phyloP scores from a whole-genome alignment of 2,888 invertebrate genomes.

The Tenthredo distinguenda region DNA sequence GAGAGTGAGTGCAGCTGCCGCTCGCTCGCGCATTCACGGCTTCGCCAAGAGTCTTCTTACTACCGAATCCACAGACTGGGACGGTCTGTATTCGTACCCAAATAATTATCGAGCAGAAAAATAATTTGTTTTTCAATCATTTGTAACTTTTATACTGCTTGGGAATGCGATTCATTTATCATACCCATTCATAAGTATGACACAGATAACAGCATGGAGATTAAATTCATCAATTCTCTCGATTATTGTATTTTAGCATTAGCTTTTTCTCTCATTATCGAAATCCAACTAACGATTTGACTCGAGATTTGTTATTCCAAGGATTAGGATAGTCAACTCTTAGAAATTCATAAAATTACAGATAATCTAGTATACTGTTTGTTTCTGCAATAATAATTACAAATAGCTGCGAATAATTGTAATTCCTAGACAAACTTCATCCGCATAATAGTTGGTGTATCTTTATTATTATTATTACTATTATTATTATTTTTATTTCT shows the following conservation, averaged over 20 bases:
- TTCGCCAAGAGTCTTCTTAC: slow-evolving; percentile 82
- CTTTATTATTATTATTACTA: background rate
- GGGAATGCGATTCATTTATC: slow-evolving; percentile 45
- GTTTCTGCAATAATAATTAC: background rate
- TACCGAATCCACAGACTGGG: slow-evolving; percentile 76
- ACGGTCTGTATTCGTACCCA: slow-evolving; percentile 75
- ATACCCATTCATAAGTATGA: background rate
- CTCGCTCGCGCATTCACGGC: slow-evolving; percentile 84
- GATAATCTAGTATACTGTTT: background rate
- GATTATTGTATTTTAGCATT: background rate
- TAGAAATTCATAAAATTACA: background rate
- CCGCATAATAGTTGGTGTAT: background rate
- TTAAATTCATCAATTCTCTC: background rate
- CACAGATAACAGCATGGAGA: slow-evolving; percentile 38
- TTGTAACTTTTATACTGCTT: slow-evolving; percentile 13
- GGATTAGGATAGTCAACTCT: background rate
- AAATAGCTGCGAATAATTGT: background rate
- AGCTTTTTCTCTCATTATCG: background rate
- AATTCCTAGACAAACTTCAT: background rate
- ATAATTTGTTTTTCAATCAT: background rate
- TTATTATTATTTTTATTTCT: background rate
- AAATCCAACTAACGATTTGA: background rate
- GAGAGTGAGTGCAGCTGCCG: slow-evolving; percentile 83
- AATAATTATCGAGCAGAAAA: slow-evolving; percentile 34
- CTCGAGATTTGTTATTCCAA: background rate